These are phyloP conservation scores for Calypte anna DNA, from an alignment of 2,113 vertebrate species.

Conservation along the genomic window DNA sequence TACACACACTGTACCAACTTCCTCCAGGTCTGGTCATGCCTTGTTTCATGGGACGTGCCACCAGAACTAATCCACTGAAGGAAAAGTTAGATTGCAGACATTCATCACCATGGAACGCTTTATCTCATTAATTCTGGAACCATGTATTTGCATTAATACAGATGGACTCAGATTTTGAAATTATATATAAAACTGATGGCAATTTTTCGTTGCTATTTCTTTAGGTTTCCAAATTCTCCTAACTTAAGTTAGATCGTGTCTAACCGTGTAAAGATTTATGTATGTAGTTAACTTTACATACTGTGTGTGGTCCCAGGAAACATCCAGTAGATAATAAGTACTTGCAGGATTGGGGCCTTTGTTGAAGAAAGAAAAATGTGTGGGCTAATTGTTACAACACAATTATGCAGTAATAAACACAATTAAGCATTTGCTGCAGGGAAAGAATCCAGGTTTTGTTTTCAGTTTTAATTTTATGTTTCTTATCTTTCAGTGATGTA, in stretches of 20 bases:
- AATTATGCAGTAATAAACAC: constrained; percentile 30
- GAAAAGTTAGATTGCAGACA: neutral
- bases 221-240: neutral
- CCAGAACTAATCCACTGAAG: neutral
- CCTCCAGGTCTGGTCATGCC: neutral
- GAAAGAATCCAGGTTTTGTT: neutral
- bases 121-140: neutral
- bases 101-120: neutral
- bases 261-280: neutral
- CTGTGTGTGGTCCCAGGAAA: neutral
- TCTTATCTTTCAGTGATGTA: neutral
- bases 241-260: neutral
- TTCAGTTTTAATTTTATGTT: constrained; percentile 2
- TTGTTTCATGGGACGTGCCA: fast-evolving
- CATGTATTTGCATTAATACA: neutral
- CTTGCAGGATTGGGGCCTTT: neutral
- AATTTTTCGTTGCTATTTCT: neutral
- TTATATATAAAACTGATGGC: neutral
- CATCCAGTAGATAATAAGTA: neutral
- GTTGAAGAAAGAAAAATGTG: neutral
- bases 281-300: neutral
- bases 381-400: constrained; percentile 37
- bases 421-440: neutral
- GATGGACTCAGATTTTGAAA: neutral
- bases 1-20: neutral